A percentile compares a stretch with the other conserved stretches of the same genome.
These are phyloP conservation scores for Actinernus sp. DNA, from an alignment of 92 coral and sea anemone genomes.

Conservation along the genomic window DNA sequence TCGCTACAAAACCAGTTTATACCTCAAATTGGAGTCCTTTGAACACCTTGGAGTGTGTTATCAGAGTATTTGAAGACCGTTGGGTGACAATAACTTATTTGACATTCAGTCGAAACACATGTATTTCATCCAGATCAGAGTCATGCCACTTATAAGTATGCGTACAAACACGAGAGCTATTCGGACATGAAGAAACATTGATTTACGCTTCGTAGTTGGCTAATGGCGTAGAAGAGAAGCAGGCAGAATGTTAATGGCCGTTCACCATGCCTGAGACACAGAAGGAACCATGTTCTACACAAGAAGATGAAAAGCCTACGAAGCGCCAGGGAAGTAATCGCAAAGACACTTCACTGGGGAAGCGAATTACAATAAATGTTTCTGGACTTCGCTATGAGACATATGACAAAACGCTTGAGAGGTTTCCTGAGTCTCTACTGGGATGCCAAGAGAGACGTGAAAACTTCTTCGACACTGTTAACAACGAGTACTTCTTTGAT, in stretches of 20 bases:
- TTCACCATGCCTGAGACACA: neutral
- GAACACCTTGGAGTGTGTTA: no score
- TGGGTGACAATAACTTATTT: no score
- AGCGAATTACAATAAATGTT: slow-evolving; percentile 78
- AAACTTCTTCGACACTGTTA: slow-evolving; percentile 80
- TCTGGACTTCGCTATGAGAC: slow-evolving; percentile 98
- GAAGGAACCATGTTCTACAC: neutral
- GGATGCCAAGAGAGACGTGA: slow-evolving; percentile 82
- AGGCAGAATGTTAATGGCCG: neutral
- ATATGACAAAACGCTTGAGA: slow-evolving; percentile 80
- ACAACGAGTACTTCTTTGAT: slow-evolving; percentile 90
- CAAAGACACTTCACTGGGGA: slow-evolving; percentile 27
- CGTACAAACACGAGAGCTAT: no score
- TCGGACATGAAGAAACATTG: no score
- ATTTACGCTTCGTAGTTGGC: no score
- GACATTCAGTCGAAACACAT: no score
- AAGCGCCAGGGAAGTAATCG: neutral
- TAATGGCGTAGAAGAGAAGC: no score
- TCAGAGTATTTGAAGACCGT: no score
- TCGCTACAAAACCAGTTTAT: no score
- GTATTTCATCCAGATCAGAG: no score
- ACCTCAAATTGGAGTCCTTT: no score
- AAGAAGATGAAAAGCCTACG: neutral
- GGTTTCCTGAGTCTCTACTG: slow-evolving; percentile 90
- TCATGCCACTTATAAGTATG: no score